Percentiles rank a stretch among this genome's conserved stretches.
These are phyloP conservation scores for Nasonia longicornis DNA, from an alignment of 1,140 invertebrate genomes.

Conservation along the genomic window DNA sequence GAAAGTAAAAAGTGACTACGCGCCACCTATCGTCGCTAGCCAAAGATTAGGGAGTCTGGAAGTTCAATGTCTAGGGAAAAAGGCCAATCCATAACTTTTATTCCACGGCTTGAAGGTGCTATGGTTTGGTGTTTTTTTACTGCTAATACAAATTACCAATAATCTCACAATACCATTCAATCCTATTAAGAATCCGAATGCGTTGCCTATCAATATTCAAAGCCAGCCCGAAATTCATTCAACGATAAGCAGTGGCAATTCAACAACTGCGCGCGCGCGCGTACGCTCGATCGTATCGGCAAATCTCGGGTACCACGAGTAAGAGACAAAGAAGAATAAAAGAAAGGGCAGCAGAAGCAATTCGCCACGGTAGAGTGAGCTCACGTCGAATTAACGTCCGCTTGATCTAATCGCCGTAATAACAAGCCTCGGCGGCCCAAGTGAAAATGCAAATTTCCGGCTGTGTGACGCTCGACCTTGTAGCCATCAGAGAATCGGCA, in stretches of 20 bases:
- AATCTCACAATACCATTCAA: neutral
- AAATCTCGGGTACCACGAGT: conserved; percentile 19
- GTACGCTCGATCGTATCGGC: neutral
- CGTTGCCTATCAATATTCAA: neutral
- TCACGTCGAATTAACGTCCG: conserved; percentile 36
- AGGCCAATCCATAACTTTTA: no score
- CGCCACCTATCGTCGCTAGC: no score
- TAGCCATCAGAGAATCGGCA: neutral
- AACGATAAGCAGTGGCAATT: conserved; percentile 2
- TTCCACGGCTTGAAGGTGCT: no score
- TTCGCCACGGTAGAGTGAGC: conserved; percentile 18
- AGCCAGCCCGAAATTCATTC: neutral
- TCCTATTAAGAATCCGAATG: neutral
- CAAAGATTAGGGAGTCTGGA: no score
- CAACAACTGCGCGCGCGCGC: neutral
- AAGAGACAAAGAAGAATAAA: neutral
- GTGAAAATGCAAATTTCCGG: conserved; percentile 45
- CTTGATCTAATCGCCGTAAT: conserved; percentile 45
- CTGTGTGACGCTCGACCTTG: neutral
- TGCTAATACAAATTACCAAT: no score
- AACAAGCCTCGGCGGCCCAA: conserved; percentile 36
- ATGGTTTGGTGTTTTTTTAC: no score
- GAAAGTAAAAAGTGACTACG: no score
- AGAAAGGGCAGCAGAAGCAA: neutral
- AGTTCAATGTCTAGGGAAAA: no score